phyloP scores from a whole-genome alignment of 2,113 vertebrate species.

The Ondatra zibethicus region DNA sequence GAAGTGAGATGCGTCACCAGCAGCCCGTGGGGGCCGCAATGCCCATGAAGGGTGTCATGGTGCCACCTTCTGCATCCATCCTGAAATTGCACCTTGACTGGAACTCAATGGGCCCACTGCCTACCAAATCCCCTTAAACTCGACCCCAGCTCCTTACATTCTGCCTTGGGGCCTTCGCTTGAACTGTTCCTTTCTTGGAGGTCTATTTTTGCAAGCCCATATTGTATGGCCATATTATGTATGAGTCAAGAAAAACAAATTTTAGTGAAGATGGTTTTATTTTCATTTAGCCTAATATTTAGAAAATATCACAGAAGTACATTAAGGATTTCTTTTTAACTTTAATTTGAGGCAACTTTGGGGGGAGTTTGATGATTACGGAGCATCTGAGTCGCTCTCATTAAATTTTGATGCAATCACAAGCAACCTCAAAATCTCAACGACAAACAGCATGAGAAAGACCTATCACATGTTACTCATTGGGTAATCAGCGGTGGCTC shows the following conservation, averaged over 20 bases:
- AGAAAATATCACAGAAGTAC: neutral
- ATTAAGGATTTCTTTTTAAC: conserved; percentile 13
- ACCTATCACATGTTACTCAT: neutral
- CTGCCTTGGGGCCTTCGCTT: neutral
- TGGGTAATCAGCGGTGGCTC: neutral
- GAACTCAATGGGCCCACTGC: neutral
- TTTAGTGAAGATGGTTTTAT: conserved; percentile 43
- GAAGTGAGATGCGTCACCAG: too few species aligned
- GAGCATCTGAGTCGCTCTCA: neutral
- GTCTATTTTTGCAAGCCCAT: neutral
- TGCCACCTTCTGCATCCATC: conserved; percentile 56
- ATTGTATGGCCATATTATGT: neutral
- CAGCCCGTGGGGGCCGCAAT: rapidly evolving
- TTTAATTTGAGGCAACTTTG: neutral
- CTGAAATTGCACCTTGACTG: conserved; percentile 39
- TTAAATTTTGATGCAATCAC: conserved; percentile 38
- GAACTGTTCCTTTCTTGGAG: neutral
- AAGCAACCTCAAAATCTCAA: neutral
- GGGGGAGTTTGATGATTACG: neutral
- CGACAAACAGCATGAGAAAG: neutral
- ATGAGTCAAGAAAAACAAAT: neutral
- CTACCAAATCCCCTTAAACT: neutral
- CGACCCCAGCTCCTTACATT: neutral
- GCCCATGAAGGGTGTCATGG: neutral
- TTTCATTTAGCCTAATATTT: conserved; percentile 32